Evolutionary conservation across 2,113 vertebrate species (phyloP), one percentile per base, ranked within the genome.

Genomic region (Pithys albifrons): DNA sequence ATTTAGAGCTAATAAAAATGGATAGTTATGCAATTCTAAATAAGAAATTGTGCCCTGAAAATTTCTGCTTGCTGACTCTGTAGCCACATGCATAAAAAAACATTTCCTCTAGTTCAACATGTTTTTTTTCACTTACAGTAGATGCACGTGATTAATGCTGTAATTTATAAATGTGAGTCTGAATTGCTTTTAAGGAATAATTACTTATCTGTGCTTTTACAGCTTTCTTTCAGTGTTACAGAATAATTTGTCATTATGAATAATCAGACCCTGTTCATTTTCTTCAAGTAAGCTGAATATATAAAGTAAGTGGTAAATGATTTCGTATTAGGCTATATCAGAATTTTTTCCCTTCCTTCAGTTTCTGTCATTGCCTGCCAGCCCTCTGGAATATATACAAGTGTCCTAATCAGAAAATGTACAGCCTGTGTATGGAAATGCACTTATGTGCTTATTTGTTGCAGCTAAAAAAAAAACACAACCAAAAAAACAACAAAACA

Each of bases 161-260:
- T 59, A 58, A 76, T 65, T 95, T 95, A 69, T 73, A 93, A 89
- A 88, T 59, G 37, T 73, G 49, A 89, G 20, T 39, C 49, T 91
- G 59, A 37, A 81, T 87, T 94, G 89, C 29, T 96, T 95, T 95
- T 93, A 89, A 78, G 27, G 29, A 96, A 79, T 93, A 89, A 93
- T 97, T 92, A 87, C 82, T 65, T 93, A 84, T 33, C 43, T 93
- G 43, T 91, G 67, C 48, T 92, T 96, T 92, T 85, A 65, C 35
- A 85, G 95, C 92, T 94, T 87, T 94, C 39, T 95, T 92, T 95
- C 19, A 64, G 22, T 75, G 54, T 81, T 82, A 45, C 12, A 87
- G 81, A 70, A 81, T 91, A 78, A 71, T 87, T 92, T 91, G n/a
- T 62, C 46, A 77, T 67, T 94, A 87, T 72, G 65, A 91, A 86